Evolutionary conservation across 2,797 vertebrate species (phyloP), one percentile per base, ranked within the genome.

Genomic region (Onychomys leucogaster): DNA sequence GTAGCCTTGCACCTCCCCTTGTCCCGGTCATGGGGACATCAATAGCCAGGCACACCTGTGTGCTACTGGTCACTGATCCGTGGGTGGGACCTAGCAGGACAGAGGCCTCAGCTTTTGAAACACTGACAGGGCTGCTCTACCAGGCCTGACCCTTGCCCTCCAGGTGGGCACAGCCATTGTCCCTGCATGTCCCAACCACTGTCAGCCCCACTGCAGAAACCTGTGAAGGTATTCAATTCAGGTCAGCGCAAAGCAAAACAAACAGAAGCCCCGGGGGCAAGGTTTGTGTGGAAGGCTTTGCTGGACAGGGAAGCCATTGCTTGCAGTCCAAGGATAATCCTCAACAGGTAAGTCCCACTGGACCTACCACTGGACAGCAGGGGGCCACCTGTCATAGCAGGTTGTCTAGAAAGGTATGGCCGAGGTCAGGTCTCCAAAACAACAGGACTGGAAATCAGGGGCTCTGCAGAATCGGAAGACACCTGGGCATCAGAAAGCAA

Each of bases 141-240:
- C 94, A 96, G 98, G 98, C 98, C 98, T 99, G 98, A 99, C 99
- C 98, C 96, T 97, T 98, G 98, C 99, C 99, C 99, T 99, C 97
- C 99, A 99, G 99, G 99, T 99, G 99, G 99, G 98, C 98, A 98
- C 98, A 96, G 97, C 98, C 97, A 99, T 99, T 99, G 99, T 99
- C 98, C 98, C 97, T 94, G 98, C 98, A 98, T 98, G 98, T 99
- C 99, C 99, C 98, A 98, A 97, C 97, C 97, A 52, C 98, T 95
- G 94, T 96, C 97, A 94, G 83, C 69, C 32, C 89, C 49, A 4
- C 76, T 96, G 96, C 98, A 99, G 98, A 99, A 96, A 95, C 52
- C 86, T 29, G 0, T 98, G 98, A 98, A 99, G 98, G 98, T 98
- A 99, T 99, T 98, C 96, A 98, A 99, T 99, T 99, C 99, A 99